Evolutionary conservation across 2,797 vertebrate genomes (phyloP), one percentile per base, ranked within the genome.

Genomic region (Trematomus bernacchii): DNA sequence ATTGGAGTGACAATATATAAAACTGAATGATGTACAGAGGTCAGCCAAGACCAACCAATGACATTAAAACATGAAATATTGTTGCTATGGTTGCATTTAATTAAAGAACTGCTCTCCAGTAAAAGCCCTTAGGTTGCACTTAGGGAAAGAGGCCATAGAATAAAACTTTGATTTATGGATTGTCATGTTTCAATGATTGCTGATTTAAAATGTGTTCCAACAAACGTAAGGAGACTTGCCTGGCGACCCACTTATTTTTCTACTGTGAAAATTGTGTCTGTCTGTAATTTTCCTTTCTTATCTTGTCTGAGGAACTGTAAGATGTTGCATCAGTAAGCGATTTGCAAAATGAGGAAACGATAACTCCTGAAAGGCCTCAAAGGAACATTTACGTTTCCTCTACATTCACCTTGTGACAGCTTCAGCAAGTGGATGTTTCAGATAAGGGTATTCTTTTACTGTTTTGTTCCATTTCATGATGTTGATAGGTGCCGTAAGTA

Each of bases 331-430:
- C 14, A 76, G 48, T 48, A 37, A n/a, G 19, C 3, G 0, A 15
- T 52, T 67, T 55, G 9, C 16, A 63, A 75, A 83, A 84, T 73
- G 61, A 55, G 86, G 83, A 85, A 87, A 73, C 60, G 11, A 6
- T 11, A 19, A 42, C 0, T 66, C 83, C 65, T 44, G 62, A 69
- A 68, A 85, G 46, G 5, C 18, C n/a, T 59, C 0, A 16, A 27
- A 23, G 16, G 21, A 62, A 27, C 21, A 21, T 4, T 7, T 2
- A 46, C 2, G 21, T 12, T 18, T 23, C n/a, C 6, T 11, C n/a
- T n/a, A n/a, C 52, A 16, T 33, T 19, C 2, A 15, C 2, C 18
- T 37, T 33, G n/a, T 3, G 15, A 58, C 4, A 12, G 2, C 19
- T 52, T 14, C n/a, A 40, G 19, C 14, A 12, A 19, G 33, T 52